Evolutionary conservation across 2,888 invertebrate genomes (phyloP).

Genomic region (Drosophila sordidapex): DNA sequence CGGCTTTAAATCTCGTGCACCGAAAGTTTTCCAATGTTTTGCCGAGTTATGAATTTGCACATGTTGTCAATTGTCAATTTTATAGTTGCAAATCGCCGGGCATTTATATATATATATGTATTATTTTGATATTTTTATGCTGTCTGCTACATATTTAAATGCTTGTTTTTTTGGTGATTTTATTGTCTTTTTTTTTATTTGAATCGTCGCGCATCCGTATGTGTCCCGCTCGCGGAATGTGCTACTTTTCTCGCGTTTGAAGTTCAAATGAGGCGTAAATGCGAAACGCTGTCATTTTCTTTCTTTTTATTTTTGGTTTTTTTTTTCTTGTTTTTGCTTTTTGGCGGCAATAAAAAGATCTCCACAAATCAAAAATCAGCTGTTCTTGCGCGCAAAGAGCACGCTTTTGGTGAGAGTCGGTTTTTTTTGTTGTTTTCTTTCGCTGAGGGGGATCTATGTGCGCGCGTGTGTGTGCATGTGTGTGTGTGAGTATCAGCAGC

Average conservation of each 20-base stretch:
- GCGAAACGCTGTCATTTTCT: slow-evolving; percentile 61
- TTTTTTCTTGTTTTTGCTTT: slow-evolving; percentile 26
- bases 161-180: slow-evolving; percentile 9
- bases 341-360: slow-evolving; percentile 64
- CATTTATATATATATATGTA: neutral
- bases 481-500: slow-evolving; percentile 26
- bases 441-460: neutral
- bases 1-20: slow-evolving; percentile 18
- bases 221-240: slow-evolving; percentile 46
- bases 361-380: slow-evolving; percentile 47
- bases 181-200: slow-evolving; percentile 15
- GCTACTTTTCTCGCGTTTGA: slow-evolving; percentile 80
- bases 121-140: slow-evolving; percentile 8
- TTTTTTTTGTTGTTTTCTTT: slow-evolving; percentile 1
- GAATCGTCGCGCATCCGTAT: slow-evolving; percentile 58
- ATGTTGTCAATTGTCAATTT: slow-evolving; percentile 8
- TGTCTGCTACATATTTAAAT: slow-evolving; percentile 23
- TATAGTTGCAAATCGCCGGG: slow-evolving; percentile 7
- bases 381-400: slow-evolving; percentile 26
- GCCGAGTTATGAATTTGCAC: slow-evolving; percentile 6
- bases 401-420: slow-evolving; percentile 2
- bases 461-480: no score
- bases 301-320: slow-evolving; percentile 14
- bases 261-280: slow-evolving; percentile 75
- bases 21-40: slow-evolving; percentile 7